These are phyloP conservation scores for Electrona antarctica DNA, from an alignment of 2,113 vertebrate species.

Conservation along the genomic window DNA sequence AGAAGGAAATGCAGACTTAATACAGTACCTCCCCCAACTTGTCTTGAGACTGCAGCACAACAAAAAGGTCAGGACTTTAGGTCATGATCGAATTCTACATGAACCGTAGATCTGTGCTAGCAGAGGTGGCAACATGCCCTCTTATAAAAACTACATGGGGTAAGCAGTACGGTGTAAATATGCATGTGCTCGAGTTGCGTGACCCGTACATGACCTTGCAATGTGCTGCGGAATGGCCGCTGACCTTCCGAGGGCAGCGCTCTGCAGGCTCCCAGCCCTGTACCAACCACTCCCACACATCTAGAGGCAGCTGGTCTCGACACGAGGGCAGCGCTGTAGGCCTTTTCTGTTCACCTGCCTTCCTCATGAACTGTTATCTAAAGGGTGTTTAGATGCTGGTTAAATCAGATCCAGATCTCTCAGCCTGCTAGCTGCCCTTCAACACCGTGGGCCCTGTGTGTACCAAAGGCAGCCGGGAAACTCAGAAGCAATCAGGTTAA, in stretches of 20 bases:
- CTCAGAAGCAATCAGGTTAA: too few relatives aligned
- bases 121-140: not conserved
- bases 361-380: conserved; percentile 2
- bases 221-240: not conserved
- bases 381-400: not conserved
- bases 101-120: too few relatives aligned
- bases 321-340: conserved; percentile 28
- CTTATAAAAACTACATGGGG: not conserved
- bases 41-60: too few relatives aligned
- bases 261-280: conserved; percentile 12
- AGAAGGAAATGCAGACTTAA: not conserved
- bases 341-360: conserved; percentile 26
- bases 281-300: conserved; percentile 41
- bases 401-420: not conserved
- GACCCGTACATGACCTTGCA: not conserved
- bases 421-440: too few relatives aligned
- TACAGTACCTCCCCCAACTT: not conserved
- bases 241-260: conserved; percentile 13
- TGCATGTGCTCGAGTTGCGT: not conserved
- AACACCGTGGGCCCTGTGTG: too few relatives aligned
- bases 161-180: not conserved
- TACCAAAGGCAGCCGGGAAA: too few relatives aligned
- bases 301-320: conserved; percentile 26
- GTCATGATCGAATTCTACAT: not conserved
- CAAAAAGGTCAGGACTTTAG: not conserved